phyloP scores from a whole-genome alignment of 2,888 invertebrate genomes.

The Catocala nupta region DNA sequence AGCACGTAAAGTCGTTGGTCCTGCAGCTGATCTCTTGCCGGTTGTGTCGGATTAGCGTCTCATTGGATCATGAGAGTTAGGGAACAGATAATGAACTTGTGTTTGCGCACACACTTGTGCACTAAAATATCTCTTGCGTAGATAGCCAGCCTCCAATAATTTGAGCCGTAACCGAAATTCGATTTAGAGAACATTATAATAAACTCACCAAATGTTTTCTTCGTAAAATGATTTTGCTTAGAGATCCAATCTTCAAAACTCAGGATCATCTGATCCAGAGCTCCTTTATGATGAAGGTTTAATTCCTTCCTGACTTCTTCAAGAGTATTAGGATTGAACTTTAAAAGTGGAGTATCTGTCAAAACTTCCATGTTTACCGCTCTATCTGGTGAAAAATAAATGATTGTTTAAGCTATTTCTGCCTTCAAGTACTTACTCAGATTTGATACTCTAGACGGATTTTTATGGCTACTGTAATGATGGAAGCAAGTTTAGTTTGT shows the following conservation, averaged over 20 bases:
- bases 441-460: too few relatives aligned
- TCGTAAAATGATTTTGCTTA: slow-evolving; percentile 11
- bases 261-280: neutral
- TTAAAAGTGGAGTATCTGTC: neutral
- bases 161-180: neutral
- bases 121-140: neutral
- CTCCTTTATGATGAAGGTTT: slow-evolving; percentile 7
- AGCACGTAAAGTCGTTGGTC: too few relatives aligned
- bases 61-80: too few relatives aligned
- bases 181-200: neutral
- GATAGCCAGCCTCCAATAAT: neutral
- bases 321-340: slow-evolving; percentile 3
- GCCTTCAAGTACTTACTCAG: too few relatives aligned
- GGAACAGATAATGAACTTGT: too few relatives aligned
- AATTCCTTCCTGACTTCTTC: slow-evolving; percentile 5
- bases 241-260: slow-evolving; percentile 12
- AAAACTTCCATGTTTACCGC: slow-evolving; percentile 1
- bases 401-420: too few relatives aligned
- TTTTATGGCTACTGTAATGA: too few relatives aligned
- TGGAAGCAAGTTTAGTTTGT: too few relatives aligned
- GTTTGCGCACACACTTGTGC: too few relatives aligned
- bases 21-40: too few relatives aligned
- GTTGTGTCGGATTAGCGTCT: too few relatives aligned
- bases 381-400: neutral
- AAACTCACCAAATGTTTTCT: slow-evolving; percentile 12